Base-by-base conservation (phyloP, 2,888 invertebrate genomes). In the Rhorus exstirpatorius region DNA sequence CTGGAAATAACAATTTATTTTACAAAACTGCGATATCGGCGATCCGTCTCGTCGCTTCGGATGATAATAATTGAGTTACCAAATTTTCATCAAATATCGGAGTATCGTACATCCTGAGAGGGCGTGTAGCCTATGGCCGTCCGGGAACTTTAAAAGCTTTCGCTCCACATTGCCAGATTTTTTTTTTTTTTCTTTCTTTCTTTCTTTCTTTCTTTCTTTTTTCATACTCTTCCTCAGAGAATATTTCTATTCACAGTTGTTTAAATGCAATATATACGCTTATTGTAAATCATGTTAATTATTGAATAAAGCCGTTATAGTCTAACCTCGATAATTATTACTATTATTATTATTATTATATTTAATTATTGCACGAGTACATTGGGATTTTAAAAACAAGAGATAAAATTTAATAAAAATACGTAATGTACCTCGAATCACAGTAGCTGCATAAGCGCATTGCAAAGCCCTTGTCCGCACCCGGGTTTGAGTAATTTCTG, bases 271-370 rank as follows among this genome's bases (percentile, higher is more conserved):
- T 78, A 81, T 71, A 60, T 77, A 81, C 79, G 83, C 84, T 85
- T 84, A 84, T 82, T 86, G 84, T 85, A 85, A 86, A 70, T 84
- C 81, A 86, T 85, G 88, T 87, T 88, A 86, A 87, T 86, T 84
- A 81, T 83, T 85, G 75, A 87, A 88, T 88, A 87, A 86, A 88
- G 83, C 55, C 84, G 84, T 84, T 79, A 86, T 53, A 83, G 68
- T 71, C 65, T 70, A 65, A 79, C n/a, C 70, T 71, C 58, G 31
- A 75, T 8, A 38, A 70, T n/a, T n/a, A 55, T 76, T 19, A n/a
- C 26, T 3, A 35, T 19, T 17, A 3, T 60, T 51, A 3, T 65
- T 24, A 17, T 53, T 14, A 35, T 10, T 35, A 24, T 14, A 35
- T 38, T 12, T 8, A 55, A 2, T 17, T 38, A 1, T 61, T 12